These are phyloP conservation scores for Pavo muticus DNA, from an alignment of 2,113 vertebrate species.

Conservation along the genomic window DNA sequence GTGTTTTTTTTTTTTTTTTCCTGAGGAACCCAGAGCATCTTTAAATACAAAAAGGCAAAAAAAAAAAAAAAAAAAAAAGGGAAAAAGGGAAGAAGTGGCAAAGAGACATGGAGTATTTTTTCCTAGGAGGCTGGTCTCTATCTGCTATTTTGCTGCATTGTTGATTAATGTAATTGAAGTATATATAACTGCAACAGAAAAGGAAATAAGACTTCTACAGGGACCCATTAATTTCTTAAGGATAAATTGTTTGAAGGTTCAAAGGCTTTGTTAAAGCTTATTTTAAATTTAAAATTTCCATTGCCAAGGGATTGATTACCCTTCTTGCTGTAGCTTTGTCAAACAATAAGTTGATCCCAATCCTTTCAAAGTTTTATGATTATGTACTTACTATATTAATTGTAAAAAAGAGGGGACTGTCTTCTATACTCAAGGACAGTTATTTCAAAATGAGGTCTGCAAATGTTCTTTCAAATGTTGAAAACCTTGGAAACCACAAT, in stretches of 20 bases:
- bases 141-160: slow-evolving; percentile 71
- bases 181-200: slow-evolving; percentile 77
- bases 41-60: not conserved
- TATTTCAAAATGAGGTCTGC: slow-evolving; percentile 24
- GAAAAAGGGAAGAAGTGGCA: not conserved
- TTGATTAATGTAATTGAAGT: slow-evolving; percentile 82
- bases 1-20: not conserved
- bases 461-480: slow-evolving; percentile 5
- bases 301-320: slow-evolving; percentile 82
- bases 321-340: slow-evolving; percentile 82
- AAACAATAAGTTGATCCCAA: slow-evolving; percentile 74
- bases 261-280: slow-evolving; percentile 85
- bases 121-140: slow-evolving; percentile 36
- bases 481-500: slow-evolving; percentile 35
- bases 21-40: not conserved
- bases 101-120: not conserved
- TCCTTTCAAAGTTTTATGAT: slow-evolving; percentile 76
- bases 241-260: slow-evolving; percentile 84
- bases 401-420: slow-evolving; percentile 19
- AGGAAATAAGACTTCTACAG: slow-evolving; percentile 81
- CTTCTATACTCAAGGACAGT: slow-evolving; percentile 71
- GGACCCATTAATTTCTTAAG: slow-evolving; percentile 87
- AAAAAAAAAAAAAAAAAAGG: too few relatives aligned
- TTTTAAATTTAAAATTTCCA: slow-evolving; percentile 86
- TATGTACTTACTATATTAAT: slow-evolving; percentile 59